phyloP scores from a whole-genome alignment of 2,797 vertebrate species.

The Halcyon chelicuti region DNA sequence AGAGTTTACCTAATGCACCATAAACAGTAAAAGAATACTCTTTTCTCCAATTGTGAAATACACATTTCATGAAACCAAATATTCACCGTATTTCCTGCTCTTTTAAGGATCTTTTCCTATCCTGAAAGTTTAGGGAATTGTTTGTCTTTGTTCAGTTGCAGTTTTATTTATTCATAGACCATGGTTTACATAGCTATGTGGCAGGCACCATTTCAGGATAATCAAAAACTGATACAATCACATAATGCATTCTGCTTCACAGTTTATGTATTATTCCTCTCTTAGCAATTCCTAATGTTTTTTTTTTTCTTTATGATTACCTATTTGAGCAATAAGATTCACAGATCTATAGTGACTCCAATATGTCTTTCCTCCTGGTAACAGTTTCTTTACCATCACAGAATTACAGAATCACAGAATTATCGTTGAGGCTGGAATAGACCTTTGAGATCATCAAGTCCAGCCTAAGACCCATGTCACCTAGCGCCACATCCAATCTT shows the following conservation, averaged over 20 bases:
- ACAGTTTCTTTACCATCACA: neutral
- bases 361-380: neutral
- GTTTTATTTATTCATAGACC: neutral
- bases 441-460: too few species aligned
- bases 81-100: neutral
- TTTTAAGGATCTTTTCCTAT: neutral
- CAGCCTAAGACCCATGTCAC: too few species aligned
- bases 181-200: neutral
- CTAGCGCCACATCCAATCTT: too few species aligned
- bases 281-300: neutral
- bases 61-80: neutral
- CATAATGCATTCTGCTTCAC: neutral
- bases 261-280: neutral
- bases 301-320: neutral
- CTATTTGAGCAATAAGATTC: neutral
- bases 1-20: neutral
- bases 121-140: neutral
- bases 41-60: neutral
- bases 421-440: too few species aligned
- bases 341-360: neutral
- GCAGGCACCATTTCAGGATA: neutral
- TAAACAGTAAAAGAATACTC: neutral
- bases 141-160: neutral
- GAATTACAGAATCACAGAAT: too few species aligned
- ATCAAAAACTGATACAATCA: neutral